A percentile compares a stretch with the other conserved stretches of the same genome.
phyloP scores from a whole-genome alignment of 2,888 invertebrate species.

The Xestia c-nigrum region DNA sequence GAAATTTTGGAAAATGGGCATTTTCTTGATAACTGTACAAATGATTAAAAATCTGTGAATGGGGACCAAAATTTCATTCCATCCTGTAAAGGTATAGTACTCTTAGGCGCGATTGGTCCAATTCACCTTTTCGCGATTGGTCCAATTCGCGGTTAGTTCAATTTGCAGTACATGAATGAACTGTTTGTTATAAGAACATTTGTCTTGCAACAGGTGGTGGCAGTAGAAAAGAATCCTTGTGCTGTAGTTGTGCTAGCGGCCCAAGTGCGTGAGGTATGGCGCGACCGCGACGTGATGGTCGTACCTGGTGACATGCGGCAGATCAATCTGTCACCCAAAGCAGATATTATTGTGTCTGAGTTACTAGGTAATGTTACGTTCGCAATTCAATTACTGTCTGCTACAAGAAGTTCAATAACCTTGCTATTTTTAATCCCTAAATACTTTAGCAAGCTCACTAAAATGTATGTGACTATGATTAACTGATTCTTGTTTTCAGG shows the following conservation, averaged over 20 bases:
- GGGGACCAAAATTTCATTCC: no score
- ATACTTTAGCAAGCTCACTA: background rate
- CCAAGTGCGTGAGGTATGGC: conserved; percentile 95
- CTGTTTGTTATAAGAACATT: background rate
- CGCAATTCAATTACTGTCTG: background rate
- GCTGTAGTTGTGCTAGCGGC: conserved; percentile 96
- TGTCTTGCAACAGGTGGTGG: conserved; percentile 92
- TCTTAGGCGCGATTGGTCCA: no score
- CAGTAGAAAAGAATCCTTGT: conserved; percentile 99
- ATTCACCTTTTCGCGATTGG: no score
- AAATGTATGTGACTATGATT: background rate
- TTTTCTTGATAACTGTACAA: no score
- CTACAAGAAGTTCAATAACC: background rate
- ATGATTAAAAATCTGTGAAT: no score
- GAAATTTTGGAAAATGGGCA: no score
- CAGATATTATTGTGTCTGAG: conserved; percentile 99
- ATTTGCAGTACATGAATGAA: background rate
- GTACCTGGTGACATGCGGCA: conserved; percentile 97
- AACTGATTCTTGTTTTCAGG: conserved; percentile 78
- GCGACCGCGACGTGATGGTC: conserved; percentile 93
- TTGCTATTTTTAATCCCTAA: background rate
- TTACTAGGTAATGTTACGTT: conserved; percentile 92
- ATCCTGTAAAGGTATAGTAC: no score
- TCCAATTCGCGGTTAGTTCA: no score
- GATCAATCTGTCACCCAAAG: conserved; percentile 95